Percentiles rank a stretch among this genome's conserved stretches.
These are phyloP conservation scores for Cerceris ruficornis DNA, from an alignment of 2,888 invertebrate genomes.

Conservation along the genomic window DNA sequence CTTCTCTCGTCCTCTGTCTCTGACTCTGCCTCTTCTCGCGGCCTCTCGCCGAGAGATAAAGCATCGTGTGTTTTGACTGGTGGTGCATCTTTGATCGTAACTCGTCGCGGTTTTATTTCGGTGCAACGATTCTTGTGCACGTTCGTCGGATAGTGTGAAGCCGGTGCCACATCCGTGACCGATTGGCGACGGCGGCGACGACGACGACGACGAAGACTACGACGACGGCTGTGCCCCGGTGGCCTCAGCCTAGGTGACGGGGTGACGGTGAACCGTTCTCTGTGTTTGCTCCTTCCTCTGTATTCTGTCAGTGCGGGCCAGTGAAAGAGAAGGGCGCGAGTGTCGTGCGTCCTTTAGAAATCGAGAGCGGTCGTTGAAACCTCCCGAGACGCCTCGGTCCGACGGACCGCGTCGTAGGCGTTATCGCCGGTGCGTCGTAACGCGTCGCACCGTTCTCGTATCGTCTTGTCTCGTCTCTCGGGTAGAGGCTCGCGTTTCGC, in stretches of 20 bases:
- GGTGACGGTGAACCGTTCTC: slow-evolving; percentile 52
- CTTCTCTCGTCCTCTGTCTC: slow-evolving; percentile 1
- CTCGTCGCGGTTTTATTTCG: slow-evolving; percentile 19
- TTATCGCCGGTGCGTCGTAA: background rate
- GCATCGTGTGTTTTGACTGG: slow-evolving; percentile 51
- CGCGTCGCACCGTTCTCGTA: background rate
- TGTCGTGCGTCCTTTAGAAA: slow-evolving; percentile 5
- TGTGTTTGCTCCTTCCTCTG: slow-evolving; percentile 19
- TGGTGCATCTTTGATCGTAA: slow-evolving; percentile 37
- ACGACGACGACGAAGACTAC: slow-evolving; percentile 40
- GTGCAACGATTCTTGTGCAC: slow-evolving; percentile 44
- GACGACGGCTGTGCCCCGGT: slow-evolving; percentile 11
- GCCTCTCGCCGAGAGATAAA: background rate
- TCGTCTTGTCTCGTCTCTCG: background rate
- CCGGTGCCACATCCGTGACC: slow-evolving; percentile 35
- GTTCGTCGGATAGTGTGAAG: slow-evolving; percentile 37
- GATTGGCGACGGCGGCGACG: slow-evolving; percentile 30
- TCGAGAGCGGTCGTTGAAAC: slow-evolving; percentile 3
- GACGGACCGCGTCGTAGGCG: background rate
- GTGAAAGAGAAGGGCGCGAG: slow-evolving; percentile 35
- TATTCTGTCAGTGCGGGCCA: slow-evolving; percentile 33
- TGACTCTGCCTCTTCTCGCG: background rate
- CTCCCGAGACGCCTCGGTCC: background rate
- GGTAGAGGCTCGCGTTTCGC: background rate
- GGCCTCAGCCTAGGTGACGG: too few relatives aligned